A percentile compares a stretch with the other conserved stretches of the same genome.
Conservation (phyloP, 2,113 vertebrate species). For the Crotalus viridis region DNA sequence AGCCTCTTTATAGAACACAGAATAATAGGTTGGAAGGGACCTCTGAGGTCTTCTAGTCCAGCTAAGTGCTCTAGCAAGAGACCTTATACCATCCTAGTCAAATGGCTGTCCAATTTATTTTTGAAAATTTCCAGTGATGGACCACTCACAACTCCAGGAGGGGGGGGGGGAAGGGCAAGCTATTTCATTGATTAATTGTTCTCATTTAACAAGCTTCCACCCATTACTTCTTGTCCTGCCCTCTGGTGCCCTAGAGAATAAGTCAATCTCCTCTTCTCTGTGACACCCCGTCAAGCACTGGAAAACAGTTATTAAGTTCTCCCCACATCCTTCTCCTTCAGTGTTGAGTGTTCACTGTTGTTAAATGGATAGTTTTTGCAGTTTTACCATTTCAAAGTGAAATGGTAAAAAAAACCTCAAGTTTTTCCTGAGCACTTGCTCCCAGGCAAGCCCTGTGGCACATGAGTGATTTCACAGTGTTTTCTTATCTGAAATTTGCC, state of each 20-base stretch:
- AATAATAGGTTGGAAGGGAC: neutral
- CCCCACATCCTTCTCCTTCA: neutral
- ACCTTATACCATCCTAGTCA: neutral
- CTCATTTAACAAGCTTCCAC: neutral
- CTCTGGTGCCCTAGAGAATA: neutral
- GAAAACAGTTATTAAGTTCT: neutral
- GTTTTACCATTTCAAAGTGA: neutral
- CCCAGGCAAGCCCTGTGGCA: constrained; percentile 39
- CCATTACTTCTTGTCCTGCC: neutral
- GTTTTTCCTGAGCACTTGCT: constrained; percentile 7
- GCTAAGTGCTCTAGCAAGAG: neutral
- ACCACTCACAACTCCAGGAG: neutral
- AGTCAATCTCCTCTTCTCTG: neutral
- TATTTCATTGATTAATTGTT: neutral
- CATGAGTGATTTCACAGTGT: constrained; percentile 20
- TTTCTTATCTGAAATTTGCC: neutral
- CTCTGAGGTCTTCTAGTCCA: neutral
- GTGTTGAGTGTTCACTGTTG: neutral
- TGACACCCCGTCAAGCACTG: neutral
- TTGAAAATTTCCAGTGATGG: neutral
- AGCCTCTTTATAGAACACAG: neutral
- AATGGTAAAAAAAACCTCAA: neutral
- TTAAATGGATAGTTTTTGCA: neutral
- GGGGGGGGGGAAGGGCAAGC: neutral
- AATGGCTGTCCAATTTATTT: neutral